These are phyloP conservation scores for Bruchidius siliquastri DNA, from an alignment of 2,888 invertebrate species.

Conservation along the genomic window DNA sequence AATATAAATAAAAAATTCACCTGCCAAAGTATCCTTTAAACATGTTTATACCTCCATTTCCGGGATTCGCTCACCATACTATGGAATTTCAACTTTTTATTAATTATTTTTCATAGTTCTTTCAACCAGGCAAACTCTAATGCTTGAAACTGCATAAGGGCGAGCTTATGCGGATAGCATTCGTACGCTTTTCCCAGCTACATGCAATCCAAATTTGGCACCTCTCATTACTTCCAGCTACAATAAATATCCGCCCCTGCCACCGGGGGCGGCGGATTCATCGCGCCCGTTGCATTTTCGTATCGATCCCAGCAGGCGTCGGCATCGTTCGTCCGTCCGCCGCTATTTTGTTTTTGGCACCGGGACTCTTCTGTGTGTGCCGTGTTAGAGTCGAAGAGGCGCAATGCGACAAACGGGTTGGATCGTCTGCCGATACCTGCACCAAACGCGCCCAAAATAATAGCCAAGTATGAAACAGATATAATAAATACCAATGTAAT, in stretches of 20 bases:
- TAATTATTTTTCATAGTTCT: too few relatives aligned
- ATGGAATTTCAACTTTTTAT: too few relatives aligned
- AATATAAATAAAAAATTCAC: too few relatives aligned
- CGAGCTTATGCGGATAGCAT: neutral
- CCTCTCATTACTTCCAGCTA: neutral
- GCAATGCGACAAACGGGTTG: neutral
- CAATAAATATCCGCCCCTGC: neutral
- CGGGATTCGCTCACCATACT: too few relatives aligned
- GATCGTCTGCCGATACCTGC: neutral
- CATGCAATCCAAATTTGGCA: neutral
- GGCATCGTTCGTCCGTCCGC: neutral
- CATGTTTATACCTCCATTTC: too few relatives aligned
- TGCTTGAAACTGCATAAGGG: neutral
- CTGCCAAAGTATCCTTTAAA: too few relatives aligned
- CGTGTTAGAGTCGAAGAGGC: neutral
- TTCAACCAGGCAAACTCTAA: too few relatives aligned
- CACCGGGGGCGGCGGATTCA: neutral
- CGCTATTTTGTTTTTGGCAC: neutral
- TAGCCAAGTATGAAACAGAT: too few relatives aligned
- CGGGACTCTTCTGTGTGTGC: neutral
- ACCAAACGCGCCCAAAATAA: neutral
- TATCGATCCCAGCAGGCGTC: neutral
- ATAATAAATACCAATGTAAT: too few relatives aligned
- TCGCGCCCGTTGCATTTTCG: neutral
- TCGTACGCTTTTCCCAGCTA: neutral